Evolutionary conservation across 2,113 vertebrate species (phyloP), one percentile per base, ranked within the genome.

Genomic region (Amazona guildingii): DNA sequence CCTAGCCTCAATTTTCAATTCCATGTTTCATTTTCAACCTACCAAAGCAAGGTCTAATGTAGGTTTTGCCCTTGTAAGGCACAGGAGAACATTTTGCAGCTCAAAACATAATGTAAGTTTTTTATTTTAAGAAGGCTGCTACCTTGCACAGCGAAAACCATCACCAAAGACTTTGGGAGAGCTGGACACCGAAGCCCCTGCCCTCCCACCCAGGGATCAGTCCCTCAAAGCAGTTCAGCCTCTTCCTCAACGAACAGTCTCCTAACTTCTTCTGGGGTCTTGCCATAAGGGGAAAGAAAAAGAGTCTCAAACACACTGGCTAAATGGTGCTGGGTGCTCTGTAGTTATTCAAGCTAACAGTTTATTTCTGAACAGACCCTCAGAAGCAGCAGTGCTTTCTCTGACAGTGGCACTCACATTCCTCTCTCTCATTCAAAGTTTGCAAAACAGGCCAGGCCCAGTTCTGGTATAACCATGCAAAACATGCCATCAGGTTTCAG

Each of bases 241-340:
- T 66, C 4, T 28, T 61, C 18, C 46, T 66, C 1, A 0, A 43
- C 6, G 4, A 69, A 27, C 1, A 27, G 29, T 7, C 17, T 62
- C 37, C n/a, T 33, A 19, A 16, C 48, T 82, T 52, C n/a, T 39
- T 46, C 39, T 44, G 41, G 17, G 17, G 5, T 79, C 25, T 48
- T 46, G 12, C 8, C 57, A 16, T 20, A 28, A 23, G 18, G 7
- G 13, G 41, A 75, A 79, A 13, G 29, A 29, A 25, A 43, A 21
- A 20, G 3, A 24, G 12, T 35, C 55, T 70, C 44, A 62, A 46
- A 64, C 17, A 7, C 15, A 4, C 39, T 51, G 17, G 19, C 13
- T 10, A 52, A 72, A 72, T n/a, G 21, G 27, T 49, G n/a, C 43
- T 77, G 25, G 35, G 21, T 5, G 2, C 33, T 59, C 72, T 13